Evolutionary conservation across 2,797 vertebrate genomes (phyloP).

Genomic region (Pseudochirops cupreus): DNA sequence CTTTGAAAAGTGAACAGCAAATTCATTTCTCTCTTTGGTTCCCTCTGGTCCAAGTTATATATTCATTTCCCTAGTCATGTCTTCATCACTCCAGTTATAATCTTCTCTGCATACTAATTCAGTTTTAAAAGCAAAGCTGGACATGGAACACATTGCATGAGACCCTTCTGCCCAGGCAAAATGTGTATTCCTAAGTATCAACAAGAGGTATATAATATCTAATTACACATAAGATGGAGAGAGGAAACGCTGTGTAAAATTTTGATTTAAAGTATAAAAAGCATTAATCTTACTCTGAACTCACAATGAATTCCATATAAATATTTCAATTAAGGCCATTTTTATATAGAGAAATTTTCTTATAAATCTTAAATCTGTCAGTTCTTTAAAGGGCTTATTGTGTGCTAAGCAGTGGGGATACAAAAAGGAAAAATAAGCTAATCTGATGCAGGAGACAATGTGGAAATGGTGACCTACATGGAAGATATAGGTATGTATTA

Average conservation of each 20-base stretch:
- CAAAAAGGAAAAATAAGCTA: neutral
- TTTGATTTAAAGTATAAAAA: conserved; percentile 46
- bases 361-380: conserved; percentile 54
- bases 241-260: neutral
- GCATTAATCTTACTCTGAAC: conserved; percentile 6
- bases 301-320: neutral
- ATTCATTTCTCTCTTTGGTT: conserved; percentile 31
- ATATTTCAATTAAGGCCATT: conserved; percentile 42
- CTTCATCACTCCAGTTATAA: conserved; percentile 30
- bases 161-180: conserved; percentile 4
- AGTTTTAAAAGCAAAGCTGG: conserved; percentile 40
- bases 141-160: neutral
- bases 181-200: neutral
- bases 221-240: conserved; percentile 22
- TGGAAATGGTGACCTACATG: neutral
- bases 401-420: neutral
- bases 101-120: conserved; percentile 7
- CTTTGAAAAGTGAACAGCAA: neutral
- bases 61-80: neutral
- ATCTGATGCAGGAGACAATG: neutral
- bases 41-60: neutral
- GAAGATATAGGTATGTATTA: neutral
- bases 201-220: neutral
- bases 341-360: conserved; percentile 10
- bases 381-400: neutral